Evolutionary conservation across 2,113 vertebrate species (phyloP).

Genomic region (Saguinus imperator): DNA sequence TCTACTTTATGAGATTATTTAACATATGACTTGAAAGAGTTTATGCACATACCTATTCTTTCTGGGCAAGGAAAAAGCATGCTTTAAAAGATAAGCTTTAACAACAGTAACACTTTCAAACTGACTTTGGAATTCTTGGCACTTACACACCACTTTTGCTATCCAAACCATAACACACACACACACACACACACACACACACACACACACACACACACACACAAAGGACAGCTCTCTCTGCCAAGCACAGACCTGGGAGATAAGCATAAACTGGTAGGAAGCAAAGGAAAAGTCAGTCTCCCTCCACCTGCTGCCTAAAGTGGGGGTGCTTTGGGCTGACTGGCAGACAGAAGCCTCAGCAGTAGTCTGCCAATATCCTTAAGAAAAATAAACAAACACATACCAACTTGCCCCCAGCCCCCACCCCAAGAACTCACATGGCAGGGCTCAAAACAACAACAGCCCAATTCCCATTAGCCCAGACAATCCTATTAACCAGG

Average conservation of each 20-base stretch:
- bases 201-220: slow-evolving; percentile 15
- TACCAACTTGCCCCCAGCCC: slow-evolving; percentile 5
- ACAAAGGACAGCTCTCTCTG: background rate
- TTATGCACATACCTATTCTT: slow-evolving; percentile 49
- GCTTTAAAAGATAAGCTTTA: slow-evolving; percentile 49
- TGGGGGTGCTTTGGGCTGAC: slow-evolving; percentile 43
- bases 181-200: slow-evolving; percentile 24
- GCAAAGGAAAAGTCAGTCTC: slow-evolving; percentile 66
- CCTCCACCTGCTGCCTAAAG: slow-evolving; percentile 76
- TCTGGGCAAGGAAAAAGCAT: slow-evolving; percentile 35
- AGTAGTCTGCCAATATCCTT: slow-evolving; percentile 69
- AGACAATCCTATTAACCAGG: slow-evolving; percentile 73
- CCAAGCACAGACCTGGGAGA: slow-evolving; percentile 58
- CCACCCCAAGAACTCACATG: slow-evolving; percentile 56
- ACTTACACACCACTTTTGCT: slow-evolving; percentile 42
- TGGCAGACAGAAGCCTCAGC: slow-evolving; percentile 60
- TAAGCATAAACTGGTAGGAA: slow-evolving; percentile 52
- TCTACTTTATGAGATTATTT: slow-evolving; percentile 59
- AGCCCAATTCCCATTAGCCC: slow-evolving; percentile 50
- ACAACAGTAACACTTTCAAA: slow-evolving; percentile 68
- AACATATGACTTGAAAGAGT: slow-evolving; percentile 63
- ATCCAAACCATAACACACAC: slow-evolving; percentile 16
- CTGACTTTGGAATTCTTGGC: slow-evolving; percentile 69
- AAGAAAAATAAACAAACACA: slow-evolving; percentile 75
- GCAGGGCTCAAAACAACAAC: slow-evolving; percentile 58